Base-by-base conservation (phyloP, 2,888 invertebrate species). In the Archaeoteleia sp. region DNA sequence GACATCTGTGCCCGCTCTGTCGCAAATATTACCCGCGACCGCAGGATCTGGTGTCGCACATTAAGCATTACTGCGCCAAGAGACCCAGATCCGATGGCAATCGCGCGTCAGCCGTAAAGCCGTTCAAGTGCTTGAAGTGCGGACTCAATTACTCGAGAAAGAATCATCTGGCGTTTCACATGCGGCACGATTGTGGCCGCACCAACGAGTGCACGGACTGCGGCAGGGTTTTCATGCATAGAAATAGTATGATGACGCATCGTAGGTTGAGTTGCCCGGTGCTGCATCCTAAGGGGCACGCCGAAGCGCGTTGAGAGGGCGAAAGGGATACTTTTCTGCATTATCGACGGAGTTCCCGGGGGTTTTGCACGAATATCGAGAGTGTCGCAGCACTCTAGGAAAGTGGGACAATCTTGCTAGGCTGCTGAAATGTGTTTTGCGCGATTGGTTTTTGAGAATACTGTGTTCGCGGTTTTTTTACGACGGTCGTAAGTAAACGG, bases 71-170 rank as follows among this genome's bases (percentile, higher is more conserved):
- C 17, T 74, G 74, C 37, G 74, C 71, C 46, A 68, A 74, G 71
- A 72, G 29, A 23, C 5, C 1, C 5, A 29, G 29, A 4, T 29
- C 15, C 6, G 15, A 8, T 6, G 32, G 15, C n/a, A 1, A 13
- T 8, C 32, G 13, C 20, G n/a, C 32, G 1, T 10, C 1, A 2
- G 9, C 9, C 12, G 67, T 55, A 35, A 71, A 76, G 29, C 79
- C 80, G 8, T 78, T 72, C 51, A 70, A 72, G 46, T 82, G 82
- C 40, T 58, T 60, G 9, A 71, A 72, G 17, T 82, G 80, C 67
- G 79, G 79, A 8, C 73, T 76, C 27, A 74, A 75, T 54, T 81
- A 81, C 51, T 75, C 79, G 40, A 73, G 75, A 43, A 78, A 79
- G 37, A 77, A 75, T 1, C 75, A 77, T 9, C 53, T 81, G 34